Evolutionary conservation across 1,140 invertebrate species (phyloP).

Genomic region (Lepidurus couesii): DNA sequence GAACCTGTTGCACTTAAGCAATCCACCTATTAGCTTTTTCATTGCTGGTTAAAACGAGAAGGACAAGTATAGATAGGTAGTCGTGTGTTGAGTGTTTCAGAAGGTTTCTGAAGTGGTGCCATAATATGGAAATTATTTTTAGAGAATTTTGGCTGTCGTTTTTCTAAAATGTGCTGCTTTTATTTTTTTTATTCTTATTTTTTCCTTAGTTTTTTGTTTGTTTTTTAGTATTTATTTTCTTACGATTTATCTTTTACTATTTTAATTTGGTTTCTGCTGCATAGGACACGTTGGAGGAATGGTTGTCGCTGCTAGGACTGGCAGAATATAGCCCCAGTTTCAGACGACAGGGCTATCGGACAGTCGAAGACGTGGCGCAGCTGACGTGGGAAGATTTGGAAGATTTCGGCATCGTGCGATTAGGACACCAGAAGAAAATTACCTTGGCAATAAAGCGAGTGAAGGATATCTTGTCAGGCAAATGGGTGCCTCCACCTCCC

Average conservation of each 20-base stretch:
- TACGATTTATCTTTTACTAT: not conserved
- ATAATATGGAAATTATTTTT: no score
- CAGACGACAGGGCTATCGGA: conserved; percentile 85
- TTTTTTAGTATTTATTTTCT: not conserved
- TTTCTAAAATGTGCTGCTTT: not conserved
- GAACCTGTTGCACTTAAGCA: conserved; percentile 4
- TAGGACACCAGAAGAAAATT: conserved; percentile 98
- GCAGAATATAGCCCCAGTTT: conserved; percentile 86
- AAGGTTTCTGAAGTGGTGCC: not conserved
- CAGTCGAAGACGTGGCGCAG: conserved; percentile 85
- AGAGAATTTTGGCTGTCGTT: not conserved
- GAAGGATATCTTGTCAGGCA: conserved; percentile 85
- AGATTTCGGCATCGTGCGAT: conserved; percentile 90
- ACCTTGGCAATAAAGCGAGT: conserved; percentile 93
- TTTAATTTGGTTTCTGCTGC: conserved; percentile 7
- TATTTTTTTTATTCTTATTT: not conserved
- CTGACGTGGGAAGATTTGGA: conserved; percentile 98
- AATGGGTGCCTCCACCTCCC: conserved; percentile 54
- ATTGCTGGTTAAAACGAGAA: not conserved
- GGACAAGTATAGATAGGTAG: not conserved
- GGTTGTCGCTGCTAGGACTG: conserved; percentile 80
- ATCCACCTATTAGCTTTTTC: not conserved
- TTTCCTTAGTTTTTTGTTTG: not conserved
- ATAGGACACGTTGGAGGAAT: conserved; percentile 83
- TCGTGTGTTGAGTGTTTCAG: not conserved